Conservation (phyloP, 1,140 invertebrate species). For the Conus betulinus region DNA sequence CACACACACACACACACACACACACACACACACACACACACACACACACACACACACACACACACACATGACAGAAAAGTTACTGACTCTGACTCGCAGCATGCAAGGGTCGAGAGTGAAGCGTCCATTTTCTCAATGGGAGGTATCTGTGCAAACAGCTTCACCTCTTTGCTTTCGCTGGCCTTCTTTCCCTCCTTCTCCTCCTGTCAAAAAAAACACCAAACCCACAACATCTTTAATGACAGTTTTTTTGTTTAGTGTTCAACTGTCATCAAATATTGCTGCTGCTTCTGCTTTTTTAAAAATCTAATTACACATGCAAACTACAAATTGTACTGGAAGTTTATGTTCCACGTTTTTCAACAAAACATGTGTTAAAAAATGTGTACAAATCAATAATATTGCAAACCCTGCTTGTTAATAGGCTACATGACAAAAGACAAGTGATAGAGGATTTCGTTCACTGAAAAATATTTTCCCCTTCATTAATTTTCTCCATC, state of each 20-base stretch:
- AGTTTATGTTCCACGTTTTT: background rate
- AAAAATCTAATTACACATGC: background rate
- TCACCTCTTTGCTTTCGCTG: constrained; percentile 84
- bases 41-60: constrained; percentile 26
- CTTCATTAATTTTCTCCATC: too few species aligned
- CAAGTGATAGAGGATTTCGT: too few species aligned
- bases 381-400: background rate
- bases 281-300: too few species aligned
- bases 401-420: too few species aligned
- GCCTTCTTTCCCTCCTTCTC: constrained; percentile 84
- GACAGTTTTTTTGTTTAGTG: background rate
- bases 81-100: constrained; percentile 75
- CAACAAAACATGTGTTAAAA: background rate
- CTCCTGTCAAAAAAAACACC: constrained; percentile 76
- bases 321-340: too few species aligned
- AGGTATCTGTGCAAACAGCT: constrained; percentile 78
- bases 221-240: background rate
- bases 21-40: constrained; percentile 26
- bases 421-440: too few species aligned
- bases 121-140: constrained; percentile 81
- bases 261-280: too few species aligned
- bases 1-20: too few species aligned
- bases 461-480: too few species aligned
- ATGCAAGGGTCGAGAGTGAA: constrained; percentile 75
- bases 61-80: constrained; percentile 12